Conservation (phyloP, 2,888 invertebrate species). For the Mythimna albipuncta region DNA sequence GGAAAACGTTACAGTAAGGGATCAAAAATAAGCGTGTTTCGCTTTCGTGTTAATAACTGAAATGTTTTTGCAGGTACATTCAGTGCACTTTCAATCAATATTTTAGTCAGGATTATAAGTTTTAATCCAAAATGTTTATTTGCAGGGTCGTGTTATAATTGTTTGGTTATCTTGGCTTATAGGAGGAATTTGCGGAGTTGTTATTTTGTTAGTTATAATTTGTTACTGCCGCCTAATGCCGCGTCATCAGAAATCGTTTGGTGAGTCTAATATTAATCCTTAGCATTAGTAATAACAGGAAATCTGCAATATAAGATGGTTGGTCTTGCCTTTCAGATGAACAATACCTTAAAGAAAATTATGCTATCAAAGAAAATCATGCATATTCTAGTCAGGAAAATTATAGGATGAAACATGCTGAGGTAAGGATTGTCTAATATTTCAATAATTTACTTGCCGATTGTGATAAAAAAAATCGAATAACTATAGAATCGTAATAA, state of each 20-base stretch:
- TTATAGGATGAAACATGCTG: constrained; percentile 84
- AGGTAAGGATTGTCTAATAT: constrained; percentile 69
- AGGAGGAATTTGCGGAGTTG: constrained; percentile 92
- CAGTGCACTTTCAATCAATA: constrained; percentile 71
- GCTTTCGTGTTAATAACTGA: constrained; percentile 84
- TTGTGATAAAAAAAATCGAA: too few relatives aligned
- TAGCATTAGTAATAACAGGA: not conserved
- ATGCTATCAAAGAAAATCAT: constrained; percentile 85
- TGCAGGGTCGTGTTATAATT: constrained; percentile 89
- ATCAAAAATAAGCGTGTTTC: constrained; percentile 81
- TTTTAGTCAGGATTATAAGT: constrained; percentile 48
- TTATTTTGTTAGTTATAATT: constrained; percentile 91
- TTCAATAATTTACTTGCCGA: too few relatives aligned
- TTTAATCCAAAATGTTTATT: constrained; percentile 64
- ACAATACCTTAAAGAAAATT: constrained; percentile 86
- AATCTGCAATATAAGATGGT: not conserved
- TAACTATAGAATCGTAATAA: too few relatives aligned
- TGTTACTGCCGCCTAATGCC: constrained; percentile 94
- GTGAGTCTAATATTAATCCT: constrained; percentile 80
- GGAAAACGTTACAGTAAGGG: constrained; percentile 72
- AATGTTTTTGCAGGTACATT: constrained; percentile 88
- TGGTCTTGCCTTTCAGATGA: constrained; percentile 78
- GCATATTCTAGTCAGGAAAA: constrained; percentile 83
- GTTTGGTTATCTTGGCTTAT: constrained; percentile 90
- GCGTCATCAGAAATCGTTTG: constrained; percentile 92